A percentile compares a stretch with the other conserved stretches of the same genome.
Conservation (phyloP, 2,888 invertebrate genomes). For the Adela reaumurella region DNA sequence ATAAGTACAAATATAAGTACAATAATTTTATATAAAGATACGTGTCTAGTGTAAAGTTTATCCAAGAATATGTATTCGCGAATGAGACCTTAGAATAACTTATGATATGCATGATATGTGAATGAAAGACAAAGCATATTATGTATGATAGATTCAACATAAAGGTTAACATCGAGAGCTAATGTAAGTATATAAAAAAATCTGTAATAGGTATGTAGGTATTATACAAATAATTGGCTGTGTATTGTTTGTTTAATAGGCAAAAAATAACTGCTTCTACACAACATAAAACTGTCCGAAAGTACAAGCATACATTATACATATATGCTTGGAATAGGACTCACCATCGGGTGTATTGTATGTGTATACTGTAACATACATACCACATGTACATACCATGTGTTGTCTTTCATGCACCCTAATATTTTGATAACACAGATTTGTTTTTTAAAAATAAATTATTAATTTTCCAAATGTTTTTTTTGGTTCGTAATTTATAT, state of each 20-base stretch:
- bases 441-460: too few relatives aligned
- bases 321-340: constrained; percentile 5
- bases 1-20: too few relatives aligned
- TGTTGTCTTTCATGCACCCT: constrained; percentile 16
- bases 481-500: too few relatives aligned
- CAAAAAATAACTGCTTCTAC: not conserved
- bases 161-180: too few relatives aligned
- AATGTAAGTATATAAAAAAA: not conserved
- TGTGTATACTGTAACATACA: constrained; percentile 20
- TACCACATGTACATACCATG: constrained; percentile 12
- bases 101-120: constrained; percentile 8
- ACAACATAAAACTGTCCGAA: not conserved
- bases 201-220: not conserved
- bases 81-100: not conserved
- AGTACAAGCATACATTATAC: not conserved
- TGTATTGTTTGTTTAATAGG: not conserved
- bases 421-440: too few relatives aligned
- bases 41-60: too few relatives aligned
- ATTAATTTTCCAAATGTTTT: too few relatives aligned
- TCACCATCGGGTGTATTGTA: constrained; percentile 23
- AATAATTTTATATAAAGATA: too few relatives aligned
- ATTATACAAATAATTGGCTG: constrained; percentile 1
- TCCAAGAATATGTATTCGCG: not conserved
- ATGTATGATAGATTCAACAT: too few relatives aligned
- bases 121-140: constrained; percentile 27